Evolutionary conservation across 2,888 invertebrate genomes (phyloP).

Genomic region (Pheosia tremula): DNA sequence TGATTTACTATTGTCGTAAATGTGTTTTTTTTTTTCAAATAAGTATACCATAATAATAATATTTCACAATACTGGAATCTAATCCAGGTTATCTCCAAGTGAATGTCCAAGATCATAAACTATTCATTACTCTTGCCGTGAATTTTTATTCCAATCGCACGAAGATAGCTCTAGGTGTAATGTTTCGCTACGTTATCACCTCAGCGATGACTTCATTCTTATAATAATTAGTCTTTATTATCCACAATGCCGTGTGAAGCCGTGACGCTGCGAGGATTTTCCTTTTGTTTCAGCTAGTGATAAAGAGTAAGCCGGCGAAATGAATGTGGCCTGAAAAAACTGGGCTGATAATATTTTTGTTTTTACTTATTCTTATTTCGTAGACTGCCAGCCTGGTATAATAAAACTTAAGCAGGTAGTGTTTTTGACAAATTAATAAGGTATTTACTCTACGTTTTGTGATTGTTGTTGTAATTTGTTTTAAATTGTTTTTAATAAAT

Average conservation of each 20-base stretch:
- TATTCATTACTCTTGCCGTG: background rate
- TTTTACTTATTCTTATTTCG: background rate
- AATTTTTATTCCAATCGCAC: conserved; percentile 23
- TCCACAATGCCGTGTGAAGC: conserved; percentile 46
- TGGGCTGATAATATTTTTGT: background rate
- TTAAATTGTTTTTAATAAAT: no score
- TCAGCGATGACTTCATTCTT: conserved; percentile 42
- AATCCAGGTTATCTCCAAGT: background rate
- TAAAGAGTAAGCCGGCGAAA: conserved; percentile 51
- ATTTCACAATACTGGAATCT: no score
- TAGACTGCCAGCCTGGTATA: background rate
- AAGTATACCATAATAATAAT: no score
- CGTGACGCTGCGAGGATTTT: conserved; percentile 43
- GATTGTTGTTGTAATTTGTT: no score
- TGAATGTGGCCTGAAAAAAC: conserved; percentile 35
- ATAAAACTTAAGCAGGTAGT: no score
- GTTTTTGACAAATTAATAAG: no score
- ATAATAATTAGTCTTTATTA: conserved; percentile 57
- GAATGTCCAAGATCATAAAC: background rate
- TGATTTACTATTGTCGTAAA: no score
- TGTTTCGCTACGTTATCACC: conserved; percentile 37
- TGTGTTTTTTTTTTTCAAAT: no score
- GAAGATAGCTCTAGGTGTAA: conserved; percentile 22
- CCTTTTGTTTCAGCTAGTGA: conserved; percentile 52
- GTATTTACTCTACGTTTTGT: background rate